Evolutionary conservation across 2,888 invertebrate species (phyloP), one percentile per base, ranked within the genome.

Genomic region (Neria commutata): DNA sequence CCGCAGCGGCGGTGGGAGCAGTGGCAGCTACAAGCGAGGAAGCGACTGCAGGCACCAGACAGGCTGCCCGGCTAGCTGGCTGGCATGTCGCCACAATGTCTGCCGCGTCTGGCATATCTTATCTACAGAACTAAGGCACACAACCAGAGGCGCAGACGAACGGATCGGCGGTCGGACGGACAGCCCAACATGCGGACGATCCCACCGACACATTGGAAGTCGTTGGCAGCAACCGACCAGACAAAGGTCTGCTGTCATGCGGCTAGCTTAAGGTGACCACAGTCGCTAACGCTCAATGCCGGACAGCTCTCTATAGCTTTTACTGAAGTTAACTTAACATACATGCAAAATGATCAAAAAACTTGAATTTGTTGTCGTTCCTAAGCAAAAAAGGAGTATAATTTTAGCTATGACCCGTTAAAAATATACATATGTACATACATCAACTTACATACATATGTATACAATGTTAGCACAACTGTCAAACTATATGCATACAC

Each of bases 101-200:
- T 78, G 70, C 76, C 70, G 66, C 71, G 79, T 76, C 76, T 67
- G 71, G 69, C 75, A 74, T 77, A 77, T 76, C 79, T 75, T 77
- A 78, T 77, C 77, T 77, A 52, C 42, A 50, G 62, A 52, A 54
- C 59, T 51, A 54, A 61, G 45, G 61, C 56, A 46, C 48, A 42
- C 58, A n/a, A n/a, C n/a, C n/a, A n/a, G n/a, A n/a, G n/a, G n/a
- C n/a, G n/a, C n/a, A 33, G 24, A 26, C 51, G 62, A 55, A n/a
- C 46, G 37, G 37, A 24, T 25, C 29, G 42, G 10, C 26, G n/a
- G n/a, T n/a, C n/a, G 42, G 45, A 23, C n/a, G 51, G 34, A 19
- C 51, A 34, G 42, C 48, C 55, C 47, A 26, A 21, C 40, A 49
- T 37, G 37, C 21, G 25, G 48, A 26, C 34, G 16, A 40, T 16